These are phyloP conservation scores for Pterocles burchelli DNA, from an alignment of 2,113 vertebrate species.

Conservation along the genomic window DNA sequence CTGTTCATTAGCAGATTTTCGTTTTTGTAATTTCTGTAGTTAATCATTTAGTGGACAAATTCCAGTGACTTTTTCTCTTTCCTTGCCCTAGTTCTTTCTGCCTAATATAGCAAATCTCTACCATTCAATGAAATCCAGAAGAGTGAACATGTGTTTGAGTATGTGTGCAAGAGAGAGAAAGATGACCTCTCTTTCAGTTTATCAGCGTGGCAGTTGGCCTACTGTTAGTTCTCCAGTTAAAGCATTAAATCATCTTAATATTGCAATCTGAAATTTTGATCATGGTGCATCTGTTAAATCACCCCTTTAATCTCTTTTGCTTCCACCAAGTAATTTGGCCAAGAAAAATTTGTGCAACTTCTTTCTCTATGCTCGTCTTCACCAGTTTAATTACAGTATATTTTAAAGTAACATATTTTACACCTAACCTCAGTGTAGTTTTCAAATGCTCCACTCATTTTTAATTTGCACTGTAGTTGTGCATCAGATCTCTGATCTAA, in stretches of 20 bases:
- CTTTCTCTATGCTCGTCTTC: not conserved
- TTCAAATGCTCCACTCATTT: not conserved
- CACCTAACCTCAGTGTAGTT: not conserved
- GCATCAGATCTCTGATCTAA: not conserved
- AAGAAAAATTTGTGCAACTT: not conserved
- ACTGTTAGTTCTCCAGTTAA: not conserved
- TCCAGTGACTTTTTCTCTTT: not conserved
- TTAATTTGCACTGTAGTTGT: not conserved
- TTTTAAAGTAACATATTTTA: not conserved
- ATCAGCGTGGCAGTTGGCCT: not conserved
- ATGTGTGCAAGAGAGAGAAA: not conserved
- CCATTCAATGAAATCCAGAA: not conserved
- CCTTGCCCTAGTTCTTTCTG: not conserved
- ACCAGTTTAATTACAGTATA: not conserved
- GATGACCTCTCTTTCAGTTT: not conserved
- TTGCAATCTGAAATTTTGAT: not conserved
- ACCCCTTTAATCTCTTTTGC: not conserved
- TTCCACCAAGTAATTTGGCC: not conserved
- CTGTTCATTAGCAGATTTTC: not conserved
- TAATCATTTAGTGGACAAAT: not conserved
- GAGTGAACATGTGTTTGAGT: not conserved
- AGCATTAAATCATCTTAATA: not conserved
- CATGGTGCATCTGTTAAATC: not conserved
- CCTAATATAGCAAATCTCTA: not conserved
- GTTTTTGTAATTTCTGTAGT: not conserved